Percentiles rank a stretch among this genome's conserved stretches.
phyloP scores from a whole-genome alignment of 2,113 vertebrate genomes.

The Colaptes auratus region DNA sequence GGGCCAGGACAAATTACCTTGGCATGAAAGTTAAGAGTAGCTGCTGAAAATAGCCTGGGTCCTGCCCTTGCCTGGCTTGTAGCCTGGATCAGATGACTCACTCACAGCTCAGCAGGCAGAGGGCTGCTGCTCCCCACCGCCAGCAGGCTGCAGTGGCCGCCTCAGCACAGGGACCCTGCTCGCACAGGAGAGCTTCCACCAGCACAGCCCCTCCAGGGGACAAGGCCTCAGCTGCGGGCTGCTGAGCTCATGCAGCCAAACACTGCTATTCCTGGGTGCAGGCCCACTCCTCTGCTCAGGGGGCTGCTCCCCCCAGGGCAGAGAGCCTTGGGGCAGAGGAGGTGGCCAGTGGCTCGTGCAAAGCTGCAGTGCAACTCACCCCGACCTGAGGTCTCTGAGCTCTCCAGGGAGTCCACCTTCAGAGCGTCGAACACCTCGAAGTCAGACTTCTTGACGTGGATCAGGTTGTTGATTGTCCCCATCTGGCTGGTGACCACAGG shows the following conservation, averaged over 20 bases:
- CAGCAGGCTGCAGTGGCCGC: not conserved
- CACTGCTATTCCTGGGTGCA: not conserved
- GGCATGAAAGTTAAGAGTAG: conserved; percentile 13
- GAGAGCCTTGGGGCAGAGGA: not conserved
- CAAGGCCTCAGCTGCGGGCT: not conserved
- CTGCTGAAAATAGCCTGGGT: conserved; percentile 45
- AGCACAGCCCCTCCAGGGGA: not conserved
- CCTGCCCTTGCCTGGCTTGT: not conserved
- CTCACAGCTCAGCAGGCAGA: conserved; percentile 34
- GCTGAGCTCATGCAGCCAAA: not conserved
- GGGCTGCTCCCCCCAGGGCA: not conserved
- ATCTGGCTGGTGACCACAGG: conserved; percentile 95
- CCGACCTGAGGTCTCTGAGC: conserved; percentile 91
- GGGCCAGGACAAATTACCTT: conserved; percentile 30
- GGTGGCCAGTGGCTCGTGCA: conserved; percentile 14
- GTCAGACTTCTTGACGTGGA: conserved; percentile 96
- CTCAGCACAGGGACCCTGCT: not conserved
- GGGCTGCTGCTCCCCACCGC: not conserved
- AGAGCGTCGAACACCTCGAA: conserved; percentile 97
- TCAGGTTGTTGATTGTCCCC: conserved; percentile 96
- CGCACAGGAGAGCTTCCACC: conserved; percentile 4
- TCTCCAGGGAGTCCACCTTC: conserved; percentile 94
- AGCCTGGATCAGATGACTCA: conserved; percentile 51
- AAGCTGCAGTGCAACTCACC: conserved; percentile 62
- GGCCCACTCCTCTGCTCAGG: not conserved